Conservation (phyloP, 2,888 invertebrate genomes). For the Zaprionus obscuricornis region DNA sequence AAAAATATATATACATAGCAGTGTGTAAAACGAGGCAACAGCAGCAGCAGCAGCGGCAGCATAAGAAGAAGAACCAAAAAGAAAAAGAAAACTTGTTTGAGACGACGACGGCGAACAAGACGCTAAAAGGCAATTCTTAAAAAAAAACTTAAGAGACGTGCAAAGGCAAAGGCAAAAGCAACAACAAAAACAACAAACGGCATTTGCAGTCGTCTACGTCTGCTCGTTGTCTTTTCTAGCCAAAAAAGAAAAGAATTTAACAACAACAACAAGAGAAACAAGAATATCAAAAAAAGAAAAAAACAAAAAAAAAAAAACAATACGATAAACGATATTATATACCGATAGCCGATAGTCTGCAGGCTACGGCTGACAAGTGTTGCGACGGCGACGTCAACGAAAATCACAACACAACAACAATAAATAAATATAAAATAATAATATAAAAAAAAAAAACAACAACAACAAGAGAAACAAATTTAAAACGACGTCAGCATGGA, state of each 20-base stretch:
- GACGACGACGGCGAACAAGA: constrained; percentile 53
- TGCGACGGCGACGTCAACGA: constrained; percentile 64
- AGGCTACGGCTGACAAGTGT: constrained; percentile 18
- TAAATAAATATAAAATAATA: no score
- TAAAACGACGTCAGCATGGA: constrained; percentile 67
- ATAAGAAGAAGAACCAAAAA: constrained; percentile 59
- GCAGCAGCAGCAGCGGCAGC: constrained; percentile 30
- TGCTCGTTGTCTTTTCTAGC: no score
- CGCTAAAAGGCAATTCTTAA: constrained; percentile 56
- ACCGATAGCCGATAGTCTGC: constrained; percentile 24
- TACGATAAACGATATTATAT: constrained; percentile 35
- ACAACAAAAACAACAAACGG: constrained; percentile 31
- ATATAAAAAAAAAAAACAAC: background rate
- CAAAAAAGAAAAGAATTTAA: constrained; percentile 20
- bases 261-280: no score
- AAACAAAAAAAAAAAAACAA: constrained; percentile 14
- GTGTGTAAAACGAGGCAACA: constrained; percentile 57
- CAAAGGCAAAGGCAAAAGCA: constrained; percentile 42
- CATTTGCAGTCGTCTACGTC: constrained; percentile 46
- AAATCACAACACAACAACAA: constrained; percentile 49
- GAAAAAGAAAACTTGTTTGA: constrained; percentile 76
- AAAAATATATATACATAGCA: no score
- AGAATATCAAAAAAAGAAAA: background rate
- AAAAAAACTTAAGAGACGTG: constrained; percentile 43
- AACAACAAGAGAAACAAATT: no score